These are phyloP conservation scores for Pantherophis vulpinus DNA, from an alignment of 2,797 vertebrate genomes.

Conservation along the genomic window DNA sequence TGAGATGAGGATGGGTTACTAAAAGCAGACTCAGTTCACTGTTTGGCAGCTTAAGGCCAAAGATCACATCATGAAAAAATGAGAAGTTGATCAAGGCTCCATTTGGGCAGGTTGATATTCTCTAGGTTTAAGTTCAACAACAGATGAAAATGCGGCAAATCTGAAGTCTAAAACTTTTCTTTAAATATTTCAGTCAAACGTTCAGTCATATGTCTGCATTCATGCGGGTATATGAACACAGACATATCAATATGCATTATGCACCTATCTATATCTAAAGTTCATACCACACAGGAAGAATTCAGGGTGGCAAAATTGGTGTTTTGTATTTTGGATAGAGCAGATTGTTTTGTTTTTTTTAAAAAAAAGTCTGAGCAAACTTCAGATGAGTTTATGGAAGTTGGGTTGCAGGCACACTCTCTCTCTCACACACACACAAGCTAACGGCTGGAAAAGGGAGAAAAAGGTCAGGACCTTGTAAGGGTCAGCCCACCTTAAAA, in stretches of 20 bases:
- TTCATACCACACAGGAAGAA: conserved; percentile 84
- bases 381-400: conserved; percentile 72
- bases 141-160: conserved; percentile 79
- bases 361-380: conserved; percentile 69
- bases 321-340: conserved; percentile 66
- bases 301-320: conserved; percentile 65
- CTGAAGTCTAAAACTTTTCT: conserved; percentile 75
- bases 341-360: conserved; percentile 75
- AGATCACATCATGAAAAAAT: conserved; percentile 76
- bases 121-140: conserved; percentile 75
- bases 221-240: neutral
- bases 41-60: conserved; percentile 81
- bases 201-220: neutral
- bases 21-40: conserved; percentile 87
- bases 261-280: conserved; percentile 63
- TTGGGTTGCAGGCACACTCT: conserved; percentile 54
- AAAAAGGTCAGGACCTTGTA: neutral
- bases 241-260: conserved; percentile 11
- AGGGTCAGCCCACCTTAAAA: conserved; percentile 64
- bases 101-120: conserved; percentile 79
- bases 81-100: conserved; percentile 78
- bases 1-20: conserved; percentile 91
- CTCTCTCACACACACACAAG: conserved; percentile 36
- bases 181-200: neutral
- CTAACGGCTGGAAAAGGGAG: neutral